A percentile compares a stretch with the other conserved stretches of the same genome.
phyloP scores from a whole-genome alignment of 1,140 invertebrate genomes.

The Drosophila watanabei region DNA sequence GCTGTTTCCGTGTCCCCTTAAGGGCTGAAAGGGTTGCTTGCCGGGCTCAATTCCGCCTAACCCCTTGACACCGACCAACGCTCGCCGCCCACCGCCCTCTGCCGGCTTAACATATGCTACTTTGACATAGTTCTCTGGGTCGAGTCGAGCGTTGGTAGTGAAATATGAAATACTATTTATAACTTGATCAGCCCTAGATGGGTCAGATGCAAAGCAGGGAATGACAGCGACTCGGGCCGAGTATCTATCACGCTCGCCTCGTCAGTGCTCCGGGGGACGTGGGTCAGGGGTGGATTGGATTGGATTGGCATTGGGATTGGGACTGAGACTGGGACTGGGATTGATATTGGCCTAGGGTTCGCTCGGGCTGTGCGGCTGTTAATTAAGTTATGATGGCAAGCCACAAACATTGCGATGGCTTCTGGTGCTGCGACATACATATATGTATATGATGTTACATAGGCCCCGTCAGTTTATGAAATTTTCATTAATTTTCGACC shows the following conservation, averaged over 20 bases:
- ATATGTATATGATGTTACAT: slow-evolving; percentile 4
- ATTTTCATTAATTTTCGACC: slow-evolving; percentile 84
- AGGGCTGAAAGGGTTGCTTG: slow-evolving; percentile 69
- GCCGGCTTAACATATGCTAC: slow-evolving; percentile 70
- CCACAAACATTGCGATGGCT: slow-evolving; percentile 73
- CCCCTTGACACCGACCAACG: slow-evolving; percentile 16
- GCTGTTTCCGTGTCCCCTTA: slow-evolving; percentile 23
- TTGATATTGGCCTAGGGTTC: slow-evolving; percentile 39
- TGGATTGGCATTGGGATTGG: slow-evolving; percentile 32
- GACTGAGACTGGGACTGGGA: slow-evolving; percentile 6
- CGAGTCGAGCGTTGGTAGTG: slow-evolving; percentile 27
- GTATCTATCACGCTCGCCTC: slow-evolving; percentile 35
- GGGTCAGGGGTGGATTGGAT: slow-evolving; percentile 24
- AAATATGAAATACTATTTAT: slow-evolving; percentile 79
- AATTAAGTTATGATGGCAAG: slow-evolving; percentile 82
- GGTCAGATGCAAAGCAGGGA: slow-evolving; percentile 49
- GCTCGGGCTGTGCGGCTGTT: slow-evolving; percentile 67
- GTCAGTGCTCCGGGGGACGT: slow-evolving; percentile 23
- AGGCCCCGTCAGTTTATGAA: slow-evolving; percentile 77
- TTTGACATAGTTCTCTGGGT: slow-evolving; percentile 72
- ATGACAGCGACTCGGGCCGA: slow-evolving; percentile 25
- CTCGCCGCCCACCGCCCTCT: background rate
- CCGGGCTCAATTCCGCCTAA: slow-evolving; percentile 23
- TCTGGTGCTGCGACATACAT: slow-evolving; percentile 28
- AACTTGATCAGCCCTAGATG: slow-evolving; percentile 67